Conservation (phyloP, 2,888 invertebrate species). For the Thyatira batis region DNA sequence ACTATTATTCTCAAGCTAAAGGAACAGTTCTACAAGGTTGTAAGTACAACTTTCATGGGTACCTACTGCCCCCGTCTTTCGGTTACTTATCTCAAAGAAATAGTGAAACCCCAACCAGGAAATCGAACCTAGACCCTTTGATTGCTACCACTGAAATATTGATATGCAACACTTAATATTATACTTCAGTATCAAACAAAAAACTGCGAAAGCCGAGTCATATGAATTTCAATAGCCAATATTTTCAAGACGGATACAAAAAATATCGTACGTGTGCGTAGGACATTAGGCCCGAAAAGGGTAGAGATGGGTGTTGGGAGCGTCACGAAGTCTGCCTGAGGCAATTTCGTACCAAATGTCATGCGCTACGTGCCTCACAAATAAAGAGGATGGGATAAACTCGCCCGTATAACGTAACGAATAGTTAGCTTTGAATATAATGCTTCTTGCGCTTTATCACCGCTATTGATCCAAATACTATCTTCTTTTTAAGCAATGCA, state of each 20-base stretch:
- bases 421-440: slow-evolving; percentile 56
- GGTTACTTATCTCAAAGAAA: too few species aligned
- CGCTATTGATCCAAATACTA: slow-evolving; percentile 28
- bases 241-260: slow-evolving; percentile 52
- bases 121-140: too few species aligned
- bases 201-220: slow-evolving; percentile 22
- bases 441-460: slow-evolving; percentile 31
- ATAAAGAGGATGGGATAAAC: slow-evolving; percentile 76
- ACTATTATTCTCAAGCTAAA: too few species aligned
- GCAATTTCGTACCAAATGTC: slow-evolving; percentile 82
- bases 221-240: slow-evolving; percentile 60
- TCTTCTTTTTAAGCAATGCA: slow-evolving; percentile 30
- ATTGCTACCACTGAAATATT: too few species aligned
- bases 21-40: too few species aligned
- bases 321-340: slow-evolving; percentile 75
- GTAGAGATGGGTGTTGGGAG: slow-evolving; percentile 54
- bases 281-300: slow-evolving; percentile 69
- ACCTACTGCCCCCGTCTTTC: too few species aligned
- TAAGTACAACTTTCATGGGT: too few species aligned
- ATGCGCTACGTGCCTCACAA: slow-evolving; percentile 76
- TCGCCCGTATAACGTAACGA: slow-evolving; percentile 62
- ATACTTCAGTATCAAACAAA: not conserved
- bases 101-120: too few species aligned
- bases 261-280: slow-evolving; percentile 66
- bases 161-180: too few species aligned